Conservation (phyloP, 2,888 invertebrate genomes). For the Andrena flavipes region DNA sequence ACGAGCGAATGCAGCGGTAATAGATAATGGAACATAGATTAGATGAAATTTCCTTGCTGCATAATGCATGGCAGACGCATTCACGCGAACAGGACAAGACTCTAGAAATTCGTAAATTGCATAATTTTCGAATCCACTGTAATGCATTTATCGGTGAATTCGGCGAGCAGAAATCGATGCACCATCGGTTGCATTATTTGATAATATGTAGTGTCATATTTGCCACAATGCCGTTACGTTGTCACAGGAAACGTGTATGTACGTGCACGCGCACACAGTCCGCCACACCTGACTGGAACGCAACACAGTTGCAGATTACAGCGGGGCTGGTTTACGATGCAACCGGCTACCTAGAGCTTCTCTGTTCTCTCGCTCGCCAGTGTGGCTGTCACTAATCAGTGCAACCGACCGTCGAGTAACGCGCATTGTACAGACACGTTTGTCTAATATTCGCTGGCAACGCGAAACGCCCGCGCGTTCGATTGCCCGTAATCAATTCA, state of each 20-base stretch:
- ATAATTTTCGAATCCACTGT: neutral
- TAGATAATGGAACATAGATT: too few species aligned
- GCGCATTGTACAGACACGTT: conserved; percentile 34
- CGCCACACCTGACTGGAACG: conserved; percentile 44
- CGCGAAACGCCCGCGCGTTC: conserved; percentile 37
- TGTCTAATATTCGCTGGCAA: conserved; percentile 51
- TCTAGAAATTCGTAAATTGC: neutral
- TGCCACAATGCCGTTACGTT: conserved; percentile 19
- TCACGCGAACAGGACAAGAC: neutral
- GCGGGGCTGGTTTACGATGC: conserved; percentile 73
- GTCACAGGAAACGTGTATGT: conserved; percentile 47
- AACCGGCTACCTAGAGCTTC: conserved; percentile 64
- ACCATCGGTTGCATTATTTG: conserved; percentile 41
- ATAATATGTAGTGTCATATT: conserved; percentile 48
- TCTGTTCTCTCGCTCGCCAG: conserved; percentile 32
- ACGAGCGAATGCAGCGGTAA: too few species aligned
- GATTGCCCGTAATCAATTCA: conserved; percentile 52
- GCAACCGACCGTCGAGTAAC: conserved; percentile 50
- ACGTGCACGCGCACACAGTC: neutral
- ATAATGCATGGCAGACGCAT: neutral
- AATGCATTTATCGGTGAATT: conserved; percentile 25
- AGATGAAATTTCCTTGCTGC: too few species aligned
- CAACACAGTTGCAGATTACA: conserved; percentile 63
- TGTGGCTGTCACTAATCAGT: conserved; percentile 59
- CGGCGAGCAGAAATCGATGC: conserved; percentile 22